Evolutionary conservation across 2,888 invertebrate genomes (phyloP).

Genomic region (Ormia ochracea): DNA sequence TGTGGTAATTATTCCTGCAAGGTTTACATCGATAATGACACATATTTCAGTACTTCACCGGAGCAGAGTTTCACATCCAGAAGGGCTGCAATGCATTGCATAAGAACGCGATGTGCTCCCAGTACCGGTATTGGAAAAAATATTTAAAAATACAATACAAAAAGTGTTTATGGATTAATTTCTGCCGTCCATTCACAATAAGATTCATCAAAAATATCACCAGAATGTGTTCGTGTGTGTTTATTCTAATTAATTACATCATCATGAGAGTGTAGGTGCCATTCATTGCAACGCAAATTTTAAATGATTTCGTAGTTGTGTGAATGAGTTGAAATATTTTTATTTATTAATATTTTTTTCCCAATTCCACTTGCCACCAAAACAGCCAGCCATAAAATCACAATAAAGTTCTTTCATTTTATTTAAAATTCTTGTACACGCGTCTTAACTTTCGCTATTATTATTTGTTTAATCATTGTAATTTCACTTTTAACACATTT

Average conservation of each 20-base stretch:
- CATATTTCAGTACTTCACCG: no score
- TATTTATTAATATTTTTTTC: neutral
- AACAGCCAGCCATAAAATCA: slow-evolving; percentile 80
- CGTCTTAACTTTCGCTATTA: slow-evolving; percentile 47
- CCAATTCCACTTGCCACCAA: slow-evolving; percentile 77
- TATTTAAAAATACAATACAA: no score
- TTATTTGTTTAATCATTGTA: neutral
- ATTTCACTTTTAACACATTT: slow-evolving; percentile 17
- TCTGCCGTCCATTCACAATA: neutral
- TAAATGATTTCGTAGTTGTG: slow-evolving; percentile 1
- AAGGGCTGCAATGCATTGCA: no score
- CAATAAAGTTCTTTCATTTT: slow-evolving; percentile 76
- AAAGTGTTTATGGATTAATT: no score
- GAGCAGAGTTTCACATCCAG: no score
- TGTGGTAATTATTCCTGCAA: no score
- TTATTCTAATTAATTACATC: slow-evolving; percentile 33
- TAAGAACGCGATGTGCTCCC: no score
- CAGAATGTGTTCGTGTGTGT: neutral
- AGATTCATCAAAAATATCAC: neutral
- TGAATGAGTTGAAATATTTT: neutral
- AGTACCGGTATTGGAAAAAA: no score
- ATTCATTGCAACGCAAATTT: neutral
- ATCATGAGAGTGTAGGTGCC: slow-evolving; percentile 6
- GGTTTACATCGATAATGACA: no score
- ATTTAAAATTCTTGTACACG: slow-evolving; percentile 65